These are phyloP conservation scores for Toxotes chatareus DNA, from an alignment of 2,113 vertebrate species.

Conservation along the genomic window DNA sequence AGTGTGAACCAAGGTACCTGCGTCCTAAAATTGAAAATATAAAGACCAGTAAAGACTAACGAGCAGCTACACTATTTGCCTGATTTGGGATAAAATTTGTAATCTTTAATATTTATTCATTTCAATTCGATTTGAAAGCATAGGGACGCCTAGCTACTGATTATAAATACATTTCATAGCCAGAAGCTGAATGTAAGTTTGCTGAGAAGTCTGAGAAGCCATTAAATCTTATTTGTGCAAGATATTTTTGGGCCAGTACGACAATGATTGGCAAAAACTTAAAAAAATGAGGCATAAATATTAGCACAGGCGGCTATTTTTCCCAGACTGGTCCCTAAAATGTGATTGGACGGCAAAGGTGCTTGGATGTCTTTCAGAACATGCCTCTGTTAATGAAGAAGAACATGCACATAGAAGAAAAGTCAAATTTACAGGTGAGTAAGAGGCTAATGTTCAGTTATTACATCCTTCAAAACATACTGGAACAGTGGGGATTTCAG, in stretches of 20 bases:
- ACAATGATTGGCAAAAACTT: neutral
- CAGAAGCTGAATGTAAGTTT: neutral
- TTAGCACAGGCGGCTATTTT: neutral
- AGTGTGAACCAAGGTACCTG: neutral
- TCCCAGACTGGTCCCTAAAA: slow-evolving; percentile 13
- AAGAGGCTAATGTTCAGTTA: neutral
- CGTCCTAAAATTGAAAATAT: slow-evolving; percentile 8
- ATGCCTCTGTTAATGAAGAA: neutral
- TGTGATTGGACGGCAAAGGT: neutral
- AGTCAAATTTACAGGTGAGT: neutral
- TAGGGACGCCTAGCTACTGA: neutral
- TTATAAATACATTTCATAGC: neutral
- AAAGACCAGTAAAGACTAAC: neutral
- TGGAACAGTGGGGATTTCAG: neutral
- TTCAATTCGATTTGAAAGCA: neutral
- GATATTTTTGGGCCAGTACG: neutral
- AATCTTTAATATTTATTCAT: slow-evolving; percentile 15
- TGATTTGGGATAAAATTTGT: neutral
- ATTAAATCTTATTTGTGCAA: slow-evolving; percentile 10
- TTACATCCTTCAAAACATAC: neutral
- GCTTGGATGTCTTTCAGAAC: neutral
- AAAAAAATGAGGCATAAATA: neutral
- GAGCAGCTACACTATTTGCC: neutral
- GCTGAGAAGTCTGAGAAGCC: neutral
- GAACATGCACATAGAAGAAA: neutral